These are phyloP conservation scores for Mesoclemmys tuberculata DNA, from an alignment of 2,113 vertebrate species.

Conservation along the genomic window DNA sequence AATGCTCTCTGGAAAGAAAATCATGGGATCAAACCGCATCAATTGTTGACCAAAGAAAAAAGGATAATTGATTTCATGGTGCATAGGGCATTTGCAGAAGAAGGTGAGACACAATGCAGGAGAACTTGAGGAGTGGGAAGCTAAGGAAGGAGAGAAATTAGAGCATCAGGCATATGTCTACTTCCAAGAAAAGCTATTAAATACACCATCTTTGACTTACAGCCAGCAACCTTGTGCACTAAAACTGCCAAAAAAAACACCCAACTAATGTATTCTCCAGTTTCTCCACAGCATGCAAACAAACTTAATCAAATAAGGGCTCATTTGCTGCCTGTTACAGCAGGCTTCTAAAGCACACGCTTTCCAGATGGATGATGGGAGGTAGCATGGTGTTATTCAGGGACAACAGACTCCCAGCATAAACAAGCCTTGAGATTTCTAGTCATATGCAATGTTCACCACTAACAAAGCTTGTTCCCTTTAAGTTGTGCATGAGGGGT, in stretches of 20 bases:
- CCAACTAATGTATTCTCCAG: neutral
- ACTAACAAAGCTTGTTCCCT: neutral
- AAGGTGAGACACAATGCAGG: neutral
- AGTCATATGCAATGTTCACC: fast-evolving
- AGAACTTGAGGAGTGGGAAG: neutral
- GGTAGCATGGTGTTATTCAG: neutral
- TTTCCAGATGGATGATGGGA: neutral
- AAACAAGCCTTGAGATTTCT: fast-evolving
- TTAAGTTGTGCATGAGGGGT: neutral
- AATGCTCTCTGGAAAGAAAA: fast-evolving
- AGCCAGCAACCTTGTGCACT: neutral
- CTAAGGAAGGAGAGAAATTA: neutral
- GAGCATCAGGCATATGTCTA: neutral
- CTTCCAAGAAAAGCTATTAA: neutral
- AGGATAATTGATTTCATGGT: neutral
- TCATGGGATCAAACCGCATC: neutral
- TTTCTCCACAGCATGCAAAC: neutral
- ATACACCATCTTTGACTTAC: neutral
- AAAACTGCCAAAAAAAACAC: neutral
- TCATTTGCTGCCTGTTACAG: neutral
- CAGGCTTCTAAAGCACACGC: neutral
- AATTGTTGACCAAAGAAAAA: neutral
- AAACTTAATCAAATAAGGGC: neutral
- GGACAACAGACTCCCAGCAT: neutral
- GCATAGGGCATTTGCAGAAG: neutral